Conservation (phyloP, 2,797 vertebrate genomes). For the Pseudomugil gertrudae region DNA sequence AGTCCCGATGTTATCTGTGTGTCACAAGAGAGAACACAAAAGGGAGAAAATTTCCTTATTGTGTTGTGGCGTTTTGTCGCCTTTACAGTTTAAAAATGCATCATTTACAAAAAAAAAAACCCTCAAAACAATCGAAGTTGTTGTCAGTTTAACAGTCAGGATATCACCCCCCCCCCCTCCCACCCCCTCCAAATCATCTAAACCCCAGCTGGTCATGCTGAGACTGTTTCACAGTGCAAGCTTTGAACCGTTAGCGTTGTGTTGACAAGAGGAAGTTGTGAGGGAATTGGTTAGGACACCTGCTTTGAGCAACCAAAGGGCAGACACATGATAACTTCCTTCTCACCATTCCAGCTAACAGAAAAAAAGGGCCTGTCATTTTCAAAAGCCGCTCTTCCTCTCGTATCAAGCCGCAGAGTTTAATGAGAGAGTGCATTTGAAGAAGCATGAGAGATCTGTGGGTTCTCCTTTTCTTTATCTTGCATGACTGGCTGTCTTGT, state of each 20-base stretch:
- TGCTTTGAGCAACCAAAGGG: conserved; percentile 76
- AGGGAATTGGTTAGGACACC: conserved; percentile 74
- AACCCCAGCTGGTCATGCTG: background rate
- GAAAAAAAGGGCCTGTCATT: conserved; percentile 31
- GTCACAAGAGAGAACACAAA: conserved; percentile 16
- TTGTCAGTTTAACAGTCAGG: background rate
- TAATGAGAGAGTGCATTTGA: conserved; percentile 55
- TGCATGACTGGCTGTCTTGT: conserved; percentile 70
- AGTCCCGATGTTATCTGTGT: conserved; percentile 24
- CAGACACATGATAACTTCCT: conserved; percentile 71
- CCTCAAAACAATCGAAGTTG: background rate
- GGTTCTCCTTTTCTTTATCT: conserved; percentile 64
- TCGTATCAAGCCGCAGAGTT: conserved; percentile 55
- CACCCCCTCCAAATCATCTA: no score
- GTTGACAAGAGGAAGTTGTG: conserved; percentile 76
- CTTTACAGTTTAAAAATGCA: background rate
- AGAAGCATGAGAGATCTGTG: conserved; percentile 58
- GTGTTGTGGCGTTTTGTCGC: background rate
- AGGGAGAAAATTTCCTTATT: conserved; percentile 15
- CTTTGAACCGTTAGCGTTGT: conserved; percentile 53
- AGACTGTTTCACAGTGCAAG: conserved; percentile 15
- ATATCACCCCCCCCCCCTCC: background rate
- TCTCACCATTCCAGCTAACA: conserved; percentile 56
- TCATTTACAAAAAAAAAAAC: background rate
- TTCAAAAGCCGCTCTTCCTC: conserved; percentile 68